Conservation (phyloP, 2,888 invertebrate genomes). For the Tigriopus californicus region DNA sequence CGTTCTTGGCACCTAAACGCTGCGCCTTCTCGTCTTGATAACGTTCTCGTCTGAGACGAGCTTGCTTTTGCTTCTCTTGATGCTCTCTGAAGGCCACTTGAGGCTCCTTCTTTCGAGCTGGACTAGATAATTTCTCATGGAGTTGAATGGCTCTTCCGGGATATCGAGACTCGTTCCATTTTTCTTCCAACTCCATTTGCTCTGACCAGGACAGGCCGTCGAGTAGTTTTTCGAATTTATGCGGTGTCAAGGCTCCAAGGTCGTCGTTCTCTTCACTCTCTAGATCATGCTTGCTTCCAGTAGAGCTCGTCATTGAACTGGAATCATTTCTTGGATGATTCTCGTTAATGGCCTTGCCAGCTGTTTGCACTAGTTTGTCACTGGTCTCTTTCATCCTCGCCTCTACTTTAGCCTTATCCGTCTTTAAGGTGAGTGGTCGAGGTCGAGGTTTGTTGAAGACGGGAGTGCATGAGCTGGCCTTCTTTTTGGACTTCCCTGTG, state of each 20-base stretch:
- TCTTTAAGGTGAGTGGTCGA: too few relatives aligned
- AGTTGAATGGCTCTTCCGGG: conserved; percentile 66
- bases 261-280: conserved; percentile 37
- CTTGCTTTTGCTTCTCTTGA: conserved; percentile 64
- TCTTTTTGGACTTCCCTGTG: conserved; percentile 22
- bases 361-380: too few relatives aligned
- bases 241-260: neutral
- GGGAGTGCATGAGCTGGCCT: conserved; percentile 23
- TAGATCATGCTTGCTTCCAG: conserved; percentile 50
- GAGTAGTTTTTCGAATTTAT: conserved; percentile 4
- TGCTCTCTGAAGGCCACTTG: conserved; percentile 10
- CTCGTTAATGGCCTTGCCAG: conserved; percentile 17
- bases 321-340: conserved; percentile 22
- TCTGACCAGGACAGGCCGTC: conserved; percentile 62
- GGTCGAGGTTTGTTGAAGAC: too few relatives aligned
- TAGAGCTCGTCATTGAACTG: conserved; percentile 22
- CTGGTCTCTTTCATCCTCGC: neutral
- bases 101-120: conserved; percentile 26
- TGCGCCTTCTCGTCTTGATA: conserved; percentile 64
- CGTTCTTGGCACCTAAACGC: conserved; percentile 58
- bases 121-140: conserved; percentile 80
- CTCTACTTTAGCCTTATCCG: conserved; percentile 24
- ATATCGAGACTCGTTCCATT: conserved; percentile 34
- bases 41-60: conserved; percentile 63
- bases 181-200: conserved; percentile 42